Evolutionary conservation across 2,888 invertebrate species (phyloP), one percentile per base, ranked within the genome.

Genomic region (Linyphia triangularis): DNA sequence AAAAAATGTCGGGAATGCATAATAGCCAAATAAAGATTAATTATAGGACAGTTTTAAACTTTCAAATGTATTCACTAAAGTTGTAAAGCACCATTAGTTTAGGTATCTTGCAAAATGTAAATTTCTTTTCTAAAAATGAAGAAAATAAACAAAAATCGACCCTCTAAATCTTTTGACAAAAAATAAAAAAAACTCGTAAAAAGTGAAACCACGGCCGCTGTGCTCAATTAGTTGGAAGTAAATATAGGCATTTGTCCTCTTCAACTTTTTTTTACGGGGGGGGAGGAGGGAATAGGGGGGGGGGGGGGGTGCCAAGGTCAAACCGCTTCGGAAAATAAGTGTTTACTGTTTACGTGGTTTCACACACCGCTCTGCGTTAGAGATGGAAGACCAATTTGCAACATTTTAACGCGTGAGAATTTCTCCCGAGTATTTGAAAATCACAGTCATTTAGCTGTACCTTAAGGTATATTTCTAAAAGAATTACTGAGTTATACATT

Each of bases 231-330:
- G 67, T 67, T 78, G 40, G 22, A 22, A 28, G 67, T 78, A 78
- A 78, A 67, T 43, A 67, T 26, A 78, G 77, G 77, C 63, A 77
- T 77, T 77, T 78, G 37, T 43, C 63, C 26, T 22, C 61, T 77
- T 13, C 19, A 37, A 51, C 13, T 13, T 51, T 51, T 2, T 5
- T 5, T 13, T 13, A n/a, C 16, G 51, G n/a, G 5, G 51, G 51
- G 51, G 13, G 51, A n/a, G 16, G 51, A n/a, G 5, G n/a, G n/a
- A n/a, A n/a, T 5, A 16, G 51, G 51, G 51, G 51, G 51, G n/a
- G 5, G 51, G 51, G 51, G 13, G 51, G 51, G 16, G 51, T 51
- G 5, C 43, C 63, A 40, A 63, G 43, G 78, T 37, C 70, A 72
- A 72, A 72, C 40, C 37, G 22, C 70, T 43, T 51, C 16, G 16